A percentile compares a stretch with the other conserved stretches of the same genome.
These are phyloP conservation scores for Phyllotreta striolata DNA, from an alignment of 2,888 invertebrate genomes.

Conservation along the genomic window DNA sequence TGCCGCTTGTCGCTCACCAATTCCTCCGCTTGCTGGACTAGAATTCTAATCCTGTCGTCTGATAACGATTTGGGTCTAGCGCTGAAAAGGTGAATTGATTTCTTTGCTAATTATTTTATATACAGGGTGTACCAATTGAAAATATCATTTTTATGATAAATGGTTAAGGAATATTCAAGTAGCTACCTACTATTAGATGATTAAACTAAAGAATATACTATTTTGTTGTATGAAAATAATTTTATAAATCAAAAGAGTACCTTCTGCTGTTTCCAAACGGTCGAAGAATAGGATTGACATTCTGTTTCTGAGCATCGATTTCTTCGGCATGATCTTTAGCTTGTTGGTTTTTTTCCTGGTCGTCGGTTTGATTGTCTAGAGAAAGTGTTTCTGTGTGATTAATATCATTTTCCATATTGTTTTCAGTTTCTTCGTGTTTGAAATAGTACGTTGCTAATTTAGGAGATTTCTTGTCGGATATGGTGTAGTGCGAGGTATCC, in stretches of 20 bases:
- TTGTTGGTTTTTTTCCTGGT: slow-evolving; percentile 65
- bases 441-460: slow-evolving; percentile 87
- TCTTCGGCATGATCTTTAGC: slow-evolving; percentile 45
- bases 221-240: too few species aligned
- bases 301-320: slow-evolving; percentile 27
- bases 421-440: slow-evolving; percentile 86
- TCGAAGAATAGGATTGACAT: slow-evolving; percentile 26
- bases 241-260: slow-evolving; percentile 5
- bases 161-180: too few species aligned
- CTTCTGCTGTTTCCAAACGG: slow-evolving; percentile 13
- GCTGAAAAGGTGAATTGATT: slow-evolving; percentile 5
- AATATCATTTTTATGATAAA: neutral
- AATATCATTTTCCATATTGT: slow-evolving; percentile 70
- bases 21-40: slow-evolving; percentile 83
- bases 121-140: neutral
- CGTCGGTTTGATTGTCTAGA: neutral
- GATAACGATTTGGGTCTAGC: slow-evolving; percentile 50
- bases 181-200: too few species aligned
- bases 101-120: too few species aligned
- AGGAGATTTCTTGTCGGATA: slow-evolving; percentile 80
- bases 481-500: slow-evolving; percentile 57
- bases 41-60: slow-evolving; percentile 63
- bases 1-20: slow-evolving; percentile 68
- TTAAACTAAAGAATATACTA: too few species aligned
- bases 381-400: neutral